phyloP scores from a whole-genome alignment of 2,113 vertebrate genomes.

The Ceyx margarethae region DNA sequence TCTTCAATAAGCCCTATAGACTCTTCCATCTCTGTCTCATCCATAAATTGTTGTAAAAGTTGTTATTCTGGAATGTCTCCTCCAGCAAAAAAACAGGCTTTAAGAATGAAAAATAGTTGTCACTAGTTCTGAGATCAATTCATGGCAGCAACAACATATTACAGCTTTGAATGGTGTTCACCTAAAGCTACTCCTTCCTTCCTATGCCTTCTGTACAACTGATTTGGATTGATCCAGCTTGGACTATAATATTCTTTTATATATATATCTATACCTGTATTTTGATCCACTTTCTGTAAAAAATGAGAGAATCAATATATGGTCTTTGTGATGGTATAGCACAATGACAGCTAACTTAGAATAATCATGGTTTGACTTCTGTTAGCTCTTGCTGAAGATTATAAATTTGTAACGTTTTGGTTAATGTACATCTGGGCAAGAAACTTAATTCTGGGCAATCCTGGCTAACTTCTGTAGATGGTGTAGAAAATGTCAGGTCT shows the following conservation, averaged over 20 bases:
- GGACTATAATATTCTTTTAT: background rate
- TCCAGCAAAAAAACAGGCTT: background rate
- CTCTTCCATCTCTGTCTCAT: background rate
- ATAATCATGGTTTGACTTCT: background rate
- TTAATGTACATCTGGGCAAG: background rate
- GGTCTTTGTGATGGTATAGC: background rate
- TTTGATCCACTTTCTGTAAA: background rate
- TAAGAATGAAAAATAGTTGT: conserved; percentile 7
- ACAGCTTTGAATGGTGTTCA: background rate
- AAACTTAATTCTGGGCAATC: background rate
- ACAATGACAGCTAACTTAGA: background rate
- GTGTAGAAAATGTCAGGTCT: background rate
- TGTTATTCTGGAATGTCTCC: background rate
- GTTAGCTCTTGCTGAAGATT: background rate
- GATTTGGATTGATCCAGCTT: background rate
- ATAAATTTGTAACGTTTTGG: background rate
- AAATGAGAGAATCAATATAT: background rate
- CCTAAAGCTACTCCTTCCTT: background rate
- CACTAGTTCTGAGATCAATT: conserved; percentile 14
- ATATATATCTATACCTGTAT: background rate
- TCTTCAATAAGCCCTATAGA: background rate
- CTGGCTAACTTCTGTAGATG: background rate
- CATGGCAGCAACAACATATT: background rate
- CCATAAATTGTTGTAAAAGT: background rate
- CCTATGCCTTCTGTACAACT: background rate